Evolutionary conservation across 2,113 vertebrate genomes (phyloP), one percentile per base, ranked within the genome.

Genomic region (Neotoma lepida): DNA sequence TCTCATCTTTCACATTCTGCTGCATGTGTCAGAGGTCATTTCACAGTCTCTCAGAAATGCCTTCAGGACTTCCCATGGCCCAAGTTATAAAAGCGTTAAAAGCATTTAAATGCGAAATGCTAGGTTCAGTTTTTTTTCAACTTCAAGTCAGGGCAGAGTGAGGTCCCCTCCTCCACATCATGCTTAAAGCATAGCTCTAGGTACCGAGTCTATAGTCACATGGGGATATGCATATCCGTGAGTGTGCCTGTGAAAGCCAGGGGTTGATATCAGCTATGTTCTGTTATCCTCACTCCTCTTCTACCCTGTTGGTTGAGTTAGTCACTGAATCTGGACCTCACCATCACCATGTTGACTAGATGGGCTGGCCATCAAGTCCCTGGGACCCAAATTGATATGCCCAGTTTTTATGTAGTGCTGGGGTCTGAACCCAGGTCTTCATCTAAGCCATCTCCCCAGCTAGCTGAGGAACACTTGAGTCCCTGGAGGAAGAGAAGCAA

Each of bases 271-370:
- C 26, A 84, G 61, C 5, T 63, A 2, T 46, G 28, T 22, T 9
- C 41, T 41, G 20, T 6, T 44, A 63, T 30, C 28, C 39, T 9
- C 3, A 1, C 4, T 51, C 2, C 24, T 0, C 22, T 4, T 4
- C 2, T 0, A 1, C 28, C 14, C 41, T 1, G 1, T 20, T n/a
- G 35, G 35, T 51, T 24, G 10, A n/a, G 84, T 44, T 5, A 26
- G 28, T 49, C 63, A 64, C 24, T 35, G 10, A 22, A 86, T 8
- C 6, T 49, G 30, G 10, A 64, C 10, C 28, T 68, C 30, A 51
- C 54, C n/a, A 15, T 28, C 54, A 39, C 20, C 44, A 49, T 24
- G 17, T 35, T 35, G 84, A 18, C 84, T 66, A 66, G 17, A 24
- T 33, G 10, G 41, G 63, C 28, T 3, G 6, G 30, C 33, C 30